Evolutionary conservation across 2,888 invertebrate species (phyloP).

Genomic region (Volucella inflata): DNA sequence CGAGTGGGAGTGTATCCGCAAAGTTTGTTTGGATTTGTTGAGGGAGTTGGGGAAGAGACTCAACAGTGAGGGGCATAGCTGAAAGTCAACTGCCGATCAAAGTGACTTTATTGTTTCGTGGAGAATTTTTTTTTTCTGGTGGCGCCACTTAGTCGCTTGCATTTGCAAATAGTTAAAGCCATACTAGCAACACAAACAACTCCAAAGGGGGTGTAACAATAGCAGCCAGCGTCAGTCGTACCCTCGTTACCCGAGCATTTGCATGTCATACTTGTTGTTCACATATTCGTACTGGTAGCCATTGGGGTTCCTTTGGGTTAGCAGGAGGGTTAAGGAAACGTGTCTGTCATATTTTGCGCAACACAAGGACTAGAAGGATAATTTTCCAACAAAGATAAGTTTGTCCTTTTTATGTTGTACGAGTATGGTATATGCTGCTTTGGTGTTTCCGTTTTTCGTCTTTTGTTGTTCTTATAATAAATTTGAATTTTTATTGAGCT

Average conservation of each 20-base stretch:
- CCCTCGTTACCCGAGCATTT: slow-evolving; percentile 20
- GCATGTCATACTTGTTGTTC: slow-evolving; percentile 62
- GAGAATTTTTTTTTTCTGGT: slow-evolving; percentile 34
- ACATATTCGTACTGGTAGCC: not conserved
- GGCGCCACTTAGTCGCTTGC: slow-evolving; percentile 71
- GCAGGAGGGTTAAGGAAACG: slow-evolving; percentile 30
- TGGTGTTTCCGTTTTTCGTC: slow-evolving; percentile 16
- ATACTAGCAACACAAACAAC: slow-evolving; percentile 18
- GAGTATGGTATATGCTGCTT: too few relatives aligned
- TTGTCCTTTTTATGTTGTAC: slow-evolving; percentile 57
- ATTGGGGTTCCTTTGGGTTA: not conserved
- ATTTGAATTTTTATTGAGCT: slow-evolving; percentile 74
- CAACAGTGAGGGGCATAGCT: slow-evolving; percentile 25
- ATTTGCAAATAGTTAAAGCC: not conserved
- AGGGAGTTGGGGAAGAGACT: not conserved
- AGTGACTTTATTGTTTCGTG: slow-evolving; percentile 66
- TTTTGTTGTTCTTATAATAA: slow-evolving; percentile 54
- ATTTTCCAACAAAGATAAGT: slow-evolving; percentile 68
- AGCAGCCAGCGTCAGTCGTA: slow-evolving; percentile 19
- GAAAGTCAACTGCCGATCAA: slow-evolving; percentile 68
- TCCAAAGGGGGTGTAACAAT: slow-evolving; percentile 31
- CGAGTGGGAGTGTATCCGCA: not conserved
- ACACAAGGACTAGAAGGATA: slow-evolving; percentile 57
- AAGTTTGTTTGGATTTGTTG: not conserved
- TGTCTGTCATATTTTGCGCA: slow-evolving; percentile 70